These are phyloP conservation scores for Danio rerio DNA, from an alignment of 2,113 vertebrate species.

Conservation along the genomic window GRCz12tu NC_133181.1:13010501-13011000, in stretches of 20 bases:
- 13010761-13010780: slow-evolving; percentile 89
- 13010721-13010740: slow-evolving; percentile 93
- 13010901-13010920: too few species aligned
- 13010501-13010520: slow-evolving; percentile 52
- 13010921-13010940: too few species aligned
- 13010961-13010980: too few species aligned
- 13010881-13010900: not conserved
- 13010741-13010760: slow-evolving; percentile 89
- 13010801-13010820: slow-evolving; percentile 87
- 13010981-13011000: too few species aligned
- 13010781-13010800: slow-evolving; percentile 86
- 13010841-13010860: slow-evolving; percentile 95
- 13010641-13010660: slow-evolving; percentile 43
- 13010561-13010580: slow-evolving; percentile 4
- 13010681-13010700: slow-evolving; percentile 29
- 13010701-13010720: slow-evolving; percentile 28
- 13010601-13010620: slow-evolving; percentile 40
- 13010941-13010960: too few species aligned
- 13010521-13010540: slow-evolving; percentile 51
- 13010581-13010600: slow-evolving; percentile 25
- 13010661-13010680: slow-evolving; percentile 2
- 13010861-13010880: not conserved
- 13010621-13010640: slow-evolving; percentile 42
- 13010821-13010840: slow-evolving; percentile 89
- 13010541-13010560: slow-evolving; percentile 16